Evolutionary conservation across 2,113 vertebrate species (phyloP), one percentile per base, ranked within the genome.

Genomic region (Alligator mississippiensis): DNA sequence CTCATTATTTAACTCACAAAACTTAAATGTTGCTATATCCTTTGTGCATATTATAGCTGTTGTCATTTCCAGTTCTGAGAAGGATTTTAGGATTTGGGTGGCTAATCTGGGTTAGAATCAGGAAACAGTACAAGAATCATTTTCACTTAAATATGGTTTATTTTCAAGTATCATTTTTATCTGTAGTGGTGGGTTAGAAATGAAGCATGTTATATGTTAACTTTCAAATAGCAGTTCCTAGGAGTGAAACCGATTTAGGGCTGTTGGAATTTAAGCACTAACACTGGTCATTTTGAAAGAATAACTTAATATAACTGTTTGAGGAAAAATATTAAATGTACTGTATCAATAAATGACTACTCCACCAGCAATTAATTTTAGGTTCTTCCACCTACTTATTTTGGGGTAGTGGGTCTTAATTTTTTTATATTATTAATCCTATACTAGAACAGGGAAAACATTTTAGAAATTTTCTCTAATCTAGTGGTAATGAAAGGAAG

Each of bases 81-180:
- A 34, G 4, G 5, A 5, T 72, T 72, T 72, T 22, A 22, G 19
- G 60, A 57, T 9, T 5, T 28, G 15, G 6, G 58, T 87, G 80
- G 92, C 68, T 74, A 59, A 7, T 54, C 16, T 18, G 83, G 60
- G 38, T 68, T 5, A 84, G 57, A 90, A 87, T 86, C 24, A 79
- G 63, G 30, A 83, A 72, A 66, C 0, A 0, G 0, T 74, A 28
- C 9, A 58, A 80, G 18, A 62, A 80, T 76, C 78, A 55, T 80
- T 87, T 68, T 93, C 27, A 4, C 57, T 94, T 90, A 47, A 47
- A 47, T 47, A 47, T 47, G 47, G 47, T 47, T 47, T 9, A 47
- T 47, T 47, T 47, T 47, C 9, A 9, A 47, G 47, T 47, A 47
- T 47, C 47, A 47, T 47, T 9, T 47, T 47, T 47, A 47, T 47